Evolutionary conservation across 2,888 invertebrate species (phyloP).

Genomic region (Dynastes tityus): DNA sequence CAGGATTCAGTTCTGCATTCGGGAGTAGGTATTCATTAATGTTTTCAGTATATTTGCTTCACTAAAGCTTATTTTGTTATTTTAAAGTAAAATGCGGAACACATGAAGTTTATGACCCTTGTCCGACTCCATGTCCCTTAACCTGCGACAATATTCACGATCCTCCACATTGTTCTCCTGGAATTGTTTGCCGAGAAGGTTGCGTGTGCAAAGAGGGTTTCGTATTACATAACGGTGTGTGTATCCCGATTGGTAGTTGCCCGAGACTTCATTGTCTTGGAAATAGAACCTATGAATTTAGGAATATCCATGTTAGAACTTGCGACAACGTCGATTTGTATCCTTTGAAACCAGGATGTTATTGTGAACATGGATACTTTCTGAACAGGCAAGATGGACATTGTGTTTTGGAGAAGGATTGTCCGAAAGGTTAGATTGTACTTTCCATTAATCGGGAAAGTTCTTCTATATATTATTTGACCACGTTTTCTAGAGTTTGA

Average conservation of each 20-base stretch:
- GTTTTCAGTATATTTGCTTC: too few relatives aligned
- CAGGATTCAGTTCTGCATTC: too few relatives aligned
- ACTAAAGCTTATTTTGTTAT: background rate
- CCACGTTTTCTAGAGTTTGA: background rate
- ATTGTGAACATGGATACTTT: conserved; percentile 18
- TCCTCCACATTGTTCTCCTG: conserved; percentile 9
- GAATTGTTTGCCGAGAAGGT: background rate
- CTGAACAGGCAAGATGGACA: background rate
- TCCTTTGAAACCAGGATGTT: background rate
- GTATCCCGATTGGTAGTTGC: background rate
- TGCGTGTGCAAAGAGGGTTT: background rate
- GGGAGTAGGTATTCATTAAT: too few relatives aligned
- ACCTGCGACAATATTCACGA: conserved; percentile 19
- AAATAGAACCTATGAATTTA: background rate
- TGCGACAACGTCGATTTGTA: conserved; percentile 18
- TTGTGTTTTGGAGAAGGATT: background rate
- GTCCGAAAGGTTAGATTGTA: background rate
- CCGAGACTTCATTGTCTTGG: background rate
- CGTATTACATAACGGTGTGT: background rate
- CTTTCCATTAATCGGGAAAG: too few relatives aligned
- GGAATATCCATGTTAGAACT: background rate
- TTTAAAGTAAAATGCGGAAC: background rate
- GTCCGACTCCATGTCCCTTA: conserved; percentile 17
- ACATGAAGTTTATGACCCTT: conserved; percentile 24
- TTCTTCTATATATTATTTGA: too few relatives aligned